Percentiles rank a stretch among this genome's conserved stretches.
Evolutionary conservation across 2,113 vertebrate species (phyloP).

Genomic region (Lagopus muta): DNA sequence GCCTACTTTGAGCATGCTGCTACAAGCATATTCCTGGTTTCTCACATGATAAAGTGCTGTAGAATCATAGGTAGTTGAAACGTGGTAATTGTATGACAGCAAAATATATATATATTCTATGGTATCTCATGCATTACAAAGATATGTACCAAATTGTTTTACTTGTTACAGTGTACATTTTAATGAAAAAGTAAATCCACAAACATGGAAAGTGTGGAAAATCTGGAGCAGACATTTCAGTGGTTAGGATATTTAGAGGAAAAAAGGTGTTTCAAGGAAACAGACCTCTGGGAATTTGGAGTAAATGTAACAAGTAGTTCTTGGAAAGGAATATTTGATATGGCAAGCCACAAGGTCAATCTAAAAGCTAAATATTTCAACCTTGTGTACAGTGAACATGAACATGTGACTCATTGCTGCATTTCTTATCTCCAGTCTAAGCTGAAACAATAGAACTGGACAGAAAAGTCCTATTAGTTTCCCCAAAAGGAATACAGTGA

Average conservation of each 20-base stretch:
- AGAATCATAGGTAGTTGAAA: neutral
- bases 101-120: neutral
- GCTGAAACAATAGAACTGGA: neutral
- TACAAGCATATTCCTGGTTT: neutral
- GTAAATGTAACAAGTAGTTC: neutral
- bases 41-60: neutral
- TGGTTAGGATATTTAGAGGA: neutral
- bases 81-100: rapidly evolving
- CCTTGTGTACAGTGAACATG: neutral
- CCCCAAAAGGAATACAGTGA: neutral
- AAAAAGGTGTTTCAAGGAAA: neutral
- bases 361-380: neutral
- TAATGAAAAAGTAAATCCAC: neutral
- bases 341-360: neutral
- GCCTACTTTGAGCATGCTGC: neutral
- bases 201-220: neutral
- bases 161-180: neutral
- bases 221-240: neutral
- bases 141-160: neutral
- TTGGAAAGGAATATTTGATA: neutral
- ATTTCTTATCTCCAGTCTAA: neutral
- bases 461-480: neutral
- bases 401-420: neutral
- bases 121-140: neutral
- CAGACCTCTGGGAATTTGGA: neutral